Base-by-base conservation (phyloP, 2,113 vertebrate genomes). In the Hypanus sabinus region DNA sequence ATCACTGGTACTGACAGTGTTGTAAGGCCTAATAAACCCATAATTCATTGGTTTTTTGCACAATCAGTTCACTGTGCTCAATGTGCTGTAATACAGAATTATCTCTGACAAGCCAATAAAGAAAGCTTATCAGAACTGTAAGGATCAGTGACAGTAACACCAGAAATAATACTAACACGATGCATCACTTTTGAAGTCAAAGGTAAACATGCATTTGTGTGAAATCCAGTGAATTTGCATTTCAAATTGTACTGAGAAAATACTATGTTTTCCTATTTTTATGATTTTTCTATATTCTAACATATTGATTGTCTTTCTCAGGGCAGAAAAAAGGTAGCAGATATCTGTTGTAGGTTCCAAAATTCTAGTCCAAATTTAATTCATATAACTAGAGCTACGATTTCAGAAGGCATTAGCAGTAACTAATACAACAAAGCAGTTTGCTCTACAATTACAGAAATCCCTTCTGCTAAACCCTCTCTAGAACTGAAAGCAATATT, bases 111-210 rank as follows among this genome's bases (percentile, higher is more conserved):
- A 22, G 2, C 24, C 27, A 62, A 68, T 68, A 38, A 30, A 20
- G 22, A 68, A 70, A 70, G 14, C 33, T 22, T n/a, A 91, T 91
- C 88, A 91, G 33, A 24, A 91, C 33, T 38, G 68, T 30, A 91
- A 62, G n/a, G 65, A 14, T 70, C 36, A 91, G n/a, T 68, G 62
- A 70, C n/a, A 91, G 88, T 33, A 91, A 70, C n/a, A 91, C 70
- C 5, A 70, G 3, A 60, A 24, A 57, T 3, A 70, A 18, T 30
- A 68, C 33, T 36, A 62, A 36, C 62, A 88, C 3, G 38, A 88
- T 18, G 14, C 24, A 88, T 57, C 57, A 91, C n/a, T 91, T 91
- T 68, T 20, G 68, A 91, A 65, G 62, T 91, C 88, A 91, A 70
- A 65, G 30, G 65, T 68, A 88, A 88, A 62, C 27, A 88, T 3